A percentile compares a stretch with the other conserved stretches of the same genome.
phyloP scores from a whole-genome alignment of 2,888 invertebrate genomes.

The Lithodes maja region DNA sequence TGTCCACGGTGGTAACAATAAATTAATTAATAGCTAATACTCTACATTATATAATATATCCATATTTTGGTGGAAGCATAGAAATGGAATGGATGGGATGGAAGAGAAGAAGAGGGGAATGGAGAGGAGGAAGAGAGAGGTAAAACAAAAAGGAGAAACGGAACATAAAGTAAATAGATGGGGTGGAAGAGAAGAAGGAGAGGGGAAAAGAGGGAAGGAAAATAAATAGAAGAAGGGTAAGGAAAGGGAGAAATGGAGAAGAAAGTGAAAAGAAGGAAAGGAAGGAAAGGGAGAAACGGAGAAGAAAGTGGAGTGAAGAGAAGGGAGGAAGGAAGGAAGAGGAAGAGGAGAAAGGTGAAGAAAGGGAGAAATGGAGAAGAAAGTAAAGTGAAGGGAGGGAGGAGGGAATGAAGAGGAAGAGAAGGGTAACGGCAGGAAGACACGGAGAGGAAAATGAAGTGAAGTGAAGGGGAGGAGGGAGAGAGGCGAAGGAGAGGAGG shows the following conservation, averaged over 20 bases:
- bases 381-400: background rate
- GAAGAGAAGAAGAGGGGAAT: too few species aligned
- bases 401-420: background rate
- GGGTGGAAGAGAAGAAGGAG: background rate
- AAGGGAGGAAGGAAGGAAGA: background rate
- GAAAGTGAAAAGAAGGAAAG: background rate
- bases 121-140: too few species aligned
- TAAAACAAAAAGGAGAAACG: too few species aligned
- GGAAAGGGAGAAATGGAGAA: background rate
- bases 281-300: background rate
- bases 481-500: background rate
- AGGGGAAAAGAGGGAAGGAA: background rate
- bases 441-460: background rate
- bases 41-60: too few species aligned
- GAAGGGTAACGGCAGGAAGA: background rate
- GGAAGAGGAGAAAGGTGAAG: background rate
- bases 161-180: too few species aligned
- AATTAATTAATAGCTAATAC: too few species aligned
- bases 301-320: background rate
- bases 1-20: too few species aligned
- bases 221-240: background rate
- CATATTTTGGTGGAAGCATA: too few species aligned
- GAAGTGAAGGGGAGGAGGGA: background rate
- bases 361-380: background rate
- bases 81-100: too few species aligned